Conservation (phyloP, 2,797 vertebrate genomes). For the Gastrophryne carolinensis region DNA sequence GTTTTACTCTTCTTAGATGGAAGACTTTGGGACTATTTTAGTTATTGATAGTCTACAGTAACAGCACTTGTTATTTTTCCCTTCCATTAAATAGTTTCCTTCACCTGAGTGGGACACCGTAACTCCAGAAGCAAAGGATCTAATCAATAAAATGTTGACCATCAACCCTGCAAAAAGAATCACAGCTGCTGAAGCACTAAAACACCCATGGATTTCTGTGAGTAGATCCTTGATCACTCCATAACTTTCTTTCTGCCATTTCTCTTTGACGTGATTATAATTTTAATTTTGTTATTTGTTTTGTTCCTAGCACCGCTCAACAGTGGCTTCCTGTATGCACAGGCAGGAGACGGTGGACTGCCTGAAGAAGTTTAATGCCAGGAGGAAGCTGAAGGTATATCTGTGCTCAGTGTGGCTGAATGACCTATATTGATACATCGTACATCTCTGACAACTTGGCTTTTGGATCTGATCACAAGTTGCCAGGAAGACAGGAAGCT, state of each 20-base stretch:
- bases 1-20: not conserved
- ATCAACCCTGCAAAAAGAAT: slow-evolving; percentile 95
- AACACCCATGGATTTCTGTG: slow-evolving; percentile 94
- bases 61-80: not conserved
- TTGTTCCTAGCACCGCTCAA: slow-evolving; percentile 86
- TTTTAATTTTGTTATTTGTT: not conserved
- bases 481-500: too few relatives aligned
- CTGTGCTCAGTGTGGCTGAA: too few relatives aligned
- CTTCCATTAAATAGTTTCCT: slow-evolving; percentile 79
- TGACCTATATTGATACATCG: too few relatives aligned
- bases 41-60: not conserved
- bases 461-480: too few relatives aligned
- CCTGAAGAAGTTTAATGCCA: slow-evolving; percentile 97
- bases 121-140: slow-evolving; percentile 94
- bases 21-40: not conserved
- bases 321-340: slow-evolving; percentile 97
- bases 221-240: slow-evolving; percentile 38
- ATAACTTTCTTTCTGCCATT: too few relatives aligned
- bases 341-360: slow-evolving; percentile 97
- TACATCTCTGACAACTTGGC: too few relatives aligned
- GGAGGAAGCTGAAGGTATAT: slow-evolving; percentile 94
- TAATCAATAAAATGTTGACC: slow-evolving; percentile 97
- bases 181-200: slow-evolving; percentile 88
- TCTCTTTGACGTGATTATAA: too few relatives aligned
- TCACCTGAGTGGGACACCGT: slow-evolving; percentile 98